Base-by-base conservation (phyloP, 1,140 invertebrate genomes). In the Drosophila trapezifrons region DNA sequence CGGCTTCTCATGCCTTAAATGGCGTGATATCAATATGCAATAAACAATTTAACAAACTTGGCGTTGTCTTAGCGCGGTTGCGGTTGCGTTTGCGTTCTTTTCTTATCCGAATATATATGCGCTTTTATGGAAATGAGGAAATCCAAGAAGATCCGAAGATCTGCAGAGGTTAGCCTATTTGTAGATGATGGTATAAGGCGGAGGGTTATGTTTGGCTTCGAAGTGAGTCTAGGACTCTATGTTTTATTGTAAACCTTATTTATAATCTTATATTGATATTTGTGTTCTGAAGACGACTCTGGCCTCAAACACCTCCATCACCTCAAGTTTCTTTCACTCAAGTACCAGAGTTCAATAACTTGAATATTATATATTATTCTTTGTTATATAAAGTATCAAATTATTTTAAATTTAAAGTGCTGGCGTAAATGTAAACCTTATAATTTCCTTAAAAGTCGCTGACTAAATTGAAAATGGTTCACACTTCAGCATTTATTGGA, bases 11-110 rank as follows among this genome's bases (percentile, higher is more conserved):
- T 72, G 58, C 84, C 82, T 79, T 86, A 86, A 83, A 86, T 89
- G 82, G 83, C 65, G 64, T 76, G 84, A 86, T 82, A 89, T 86
- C 84, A 86, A 86, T 86, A 86, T 89, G 83, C 84, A 86, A 86
- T 86, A 86, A 86, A 86, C 84, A 87, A 89, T 86, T 86, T 89
- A 89, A 75, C 83, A 66, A 87, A 83, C 81, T 81, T 85, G 82
- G 81, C 78, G 82, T 76, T 85, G 81, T 84, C 77, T 79, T 76
- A 58, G 82, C 54, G n/a, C 56, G 70, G 59, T 78, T 67, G 66
- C 76, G 64, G 51, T 54, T 52, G 29, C 32, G 54, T 64, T 82
- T 67, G 71, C 66, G 64, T 65, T 74, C 63, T 76, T 49, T 65
- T 43, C 29, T 40, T 43, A 40, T 51, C 52, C 71, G 32, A 57